Percentiles rank a stretch among this genome's conserved stretches.
These are phyloP conservation scores for Anguilla obscura DNA, from an alignment of 2,797 vertebrate species.

Conservation along the genomic window DNA sequence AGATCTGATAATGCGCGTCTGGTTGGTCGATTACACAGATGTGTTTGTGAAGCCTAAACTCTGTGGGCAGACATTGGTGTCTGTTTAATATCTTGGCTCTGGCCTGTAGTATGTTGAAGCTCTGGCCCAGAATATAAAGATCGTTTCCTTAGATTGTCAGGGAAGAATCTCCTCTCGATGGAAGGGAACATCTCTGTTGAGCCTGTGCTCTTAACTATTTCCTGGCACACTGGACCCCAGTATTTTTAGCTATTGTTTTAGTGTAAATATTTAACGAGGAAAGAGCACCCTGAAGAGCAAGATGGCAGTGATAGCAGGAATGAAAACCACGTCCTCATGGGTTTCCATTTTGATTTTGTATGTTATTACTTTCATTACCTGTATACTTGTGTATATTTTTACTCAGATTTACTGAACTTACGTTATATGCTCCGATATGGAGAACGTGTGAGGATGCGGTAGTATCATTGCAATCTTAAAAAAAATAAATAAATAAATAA, in stretches of 20 bases:
- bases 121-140: constrained; percentile 26
- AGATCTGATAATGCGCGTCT: neutral
- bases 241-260: neutral
- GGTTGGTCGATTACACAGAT: neutral
- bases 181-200: neutral
- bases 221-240: constrained; percentile 29
- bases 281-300: neutral
- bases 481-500: neutral
- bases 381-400: neutral
- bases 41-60: constrained; percentile 11
- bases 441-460: neutral
- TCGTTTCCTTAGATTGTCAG: neutral
- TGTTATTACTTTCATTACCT: neutral
- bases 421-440: neutral
- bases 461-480: neutral
- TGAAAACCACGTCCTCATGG: neutral
- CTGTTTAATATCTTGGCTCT: constrained; percentile 49
- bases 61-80: constrained; percentile 29
- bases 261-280: neutral
- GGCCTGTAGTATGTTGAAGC: constrained; percentile 29
- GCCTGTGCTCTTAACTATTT: constrained; percentile 34
- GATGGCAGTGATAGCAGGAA: neutral
- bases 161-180: constrained; percentile 7
- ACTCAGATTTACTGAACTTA: neutral
- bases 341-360: neutral